phyloP scores from a whole-genome alignment of 2,797 vertebrate genomes.

The Triplophysa bombifrons region DNA sequence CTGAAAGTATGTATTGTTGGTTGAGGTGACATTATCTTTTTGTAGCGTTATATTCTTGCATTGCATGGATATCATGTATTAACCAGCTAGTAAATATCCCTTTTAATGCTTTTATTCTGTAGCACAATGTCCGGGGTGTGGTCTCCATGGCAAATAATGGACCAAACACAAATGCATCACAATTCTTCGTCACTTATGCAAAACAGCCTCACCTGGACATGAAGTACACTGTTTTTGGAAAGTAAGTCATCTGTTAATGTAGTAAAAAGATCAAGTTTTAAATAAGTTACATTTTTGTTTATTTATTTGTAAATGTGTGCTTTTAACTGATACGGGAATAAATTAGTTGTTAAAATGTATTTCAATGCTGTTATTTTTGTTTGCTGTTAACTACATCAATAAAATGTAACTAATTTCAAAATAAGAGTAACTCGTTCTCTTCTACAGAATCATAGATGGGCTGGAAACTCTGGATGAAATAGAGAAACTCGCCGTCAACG shows the following conservation, averaged over 20 bases:
- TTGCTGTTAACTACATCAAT: neutral
- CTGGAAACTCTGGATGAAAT: slow-evolving; percentile 94
- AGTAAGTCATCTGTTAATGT: slow-evolving; percentile 73
- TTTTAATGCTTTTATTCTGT: slow-evolving; percentile 33
- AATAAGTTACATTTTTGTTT: no score
- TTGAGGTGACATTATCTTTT: neutral
- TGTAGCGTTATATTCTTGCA: neutral
- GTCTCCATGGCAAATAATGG: slow-evolving; percentile 98
- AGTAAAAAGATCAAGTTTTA: neutral
- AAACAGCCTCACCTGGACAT: slow-evolving; percentile 98
- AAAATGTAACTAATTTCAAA: neutral
- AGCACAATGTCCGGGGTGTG: slow-evolving; percentile 97
- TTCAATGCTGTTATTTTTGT: neutral
- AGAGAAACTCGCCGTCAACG: slow-evolving; percentile 95
- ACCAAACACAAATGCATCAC: slow-evolving; percentile 92
- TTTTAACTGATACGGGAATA: neutral
- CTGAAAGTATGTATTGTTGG: slow-evolving; percentile 81
- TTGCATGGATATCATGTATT: neutral
- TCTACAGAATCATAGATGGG: slow-evolving; percentile 91
- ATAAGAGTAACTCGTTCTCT: neutral
- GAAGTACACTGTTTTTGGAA: slow-evolving; percentile 98
- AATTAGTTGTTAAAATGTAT: neutral
- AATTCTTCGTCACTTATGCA: slow-evolving; percentile 96
- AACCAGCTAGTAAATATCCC: neutral
- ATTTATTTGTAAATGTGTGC: no score